Base-by-base conservation (phyloP, 2,888 invertebrate genomes). In the Drosophila anceps region DNA sequence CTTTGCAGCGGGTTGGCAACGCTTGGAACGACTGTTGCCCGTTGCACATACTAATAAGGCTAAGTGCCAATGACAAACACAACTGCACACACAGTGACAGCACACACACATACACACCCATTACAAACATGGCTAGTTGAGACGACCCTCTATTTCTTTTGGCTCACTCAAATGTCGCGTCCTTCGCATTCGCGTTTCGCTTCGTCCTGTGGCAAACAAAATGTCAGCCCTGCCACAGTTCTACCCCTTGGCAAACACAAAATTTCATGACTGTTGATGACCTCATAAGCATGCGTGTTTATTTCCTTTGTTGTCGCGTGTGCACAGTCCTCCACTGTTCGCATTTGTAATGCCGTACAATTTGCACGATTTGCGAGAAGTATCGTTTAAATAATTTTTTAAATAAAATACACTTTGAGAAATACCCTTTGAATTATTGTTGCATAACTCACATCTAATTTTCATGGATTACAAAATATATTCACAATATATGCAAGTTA, bases 1-100 rank as follows among this genome's bases (percentile, higher is more conserved):
- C 74, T 86, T 86, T 74, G 43, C 58, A 59, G 44, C 9, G 35
- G 15, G 27, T 29, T 48, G 37, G 43, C 55, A 68, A 46, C 62
- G 67, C 48, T 55, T 65, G 75, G 55, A 44, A 69, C 75, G 81
- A 77, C 70, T 69, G 81, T 67, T 70, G 63, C 78, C 77, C 80
- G 83, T 71, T 54, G 54, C 86, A 87, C 88, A 87, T 88, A 86
- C 87, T 87, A 87, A 87, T 87, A 87, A 87, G 87, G 88, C 87
- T 88, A 88, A 87, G 88, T 88, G 88, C 76, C 86, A 86, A 88
- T 88, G 88, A 83, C 86, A 86, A 81, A 81, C 76, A 78, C 74
- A 69, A 73, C 75, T 73, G 72, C 81, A 78, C 29, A 41, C 58
- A 67, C 70, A 73, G 65, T 54, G 48, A 69, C 29, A 76, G 59